These are phyloP conservation scores for Chiridota heheva DNA, from an alignment of 35 echinoderm and acorn worm genomes.

Conservation along the genomic window DNA sequence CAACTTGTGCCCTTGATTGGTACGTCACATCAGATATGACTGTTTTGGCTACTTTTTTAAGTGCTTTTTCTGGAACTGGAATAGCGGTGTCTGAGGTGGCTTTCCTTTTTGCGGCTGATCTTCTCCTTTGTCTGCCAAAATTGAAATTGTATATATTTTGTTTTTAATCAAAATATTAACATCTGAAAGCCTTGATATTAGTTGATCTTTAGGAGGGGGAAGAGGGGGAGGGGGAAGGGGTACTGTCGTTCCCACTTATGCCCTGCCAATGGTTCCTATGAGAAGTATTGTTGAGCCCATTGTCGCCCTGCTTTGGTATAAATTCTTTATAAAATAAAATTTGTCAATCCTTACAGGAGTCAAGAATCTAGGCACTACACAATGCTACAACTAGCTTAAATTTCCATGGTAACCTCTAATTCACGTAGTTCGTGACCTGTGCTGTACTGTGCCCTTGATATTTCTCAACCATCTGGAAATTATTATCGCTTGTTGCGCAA, in stretches of 20 bases:
- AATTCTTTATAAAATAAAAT: too few relatives aligned
- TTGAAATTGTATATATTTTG: neutral
- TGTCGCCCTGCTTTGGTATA: too few relatives aligned
- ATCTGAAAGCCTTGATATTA: neutral
- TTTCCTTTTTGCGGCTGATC: slow-evolving; percentile 29
- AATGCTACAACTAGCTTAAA: too few relatives aligned
- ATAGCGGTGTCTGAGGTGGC: slow-evolving; percentile 11
- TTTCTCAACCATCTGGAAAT: too few relatives aligned
- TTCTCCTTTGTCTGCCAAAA: slow-evolving; percentile 16
- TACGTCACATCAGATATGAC: slow-evolving; percentile 46
- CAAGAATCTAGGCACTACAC: too few relatives aligned
- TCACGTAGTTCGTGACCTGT: too few relatives aligned
- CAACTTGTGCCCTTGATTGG: slow-evolving; percentile 20
- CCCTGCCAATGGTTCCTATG: too few relatives aligned
- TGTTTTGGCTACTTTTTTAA: slow-evolving; percentile 38
- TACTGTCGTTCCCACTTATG: neutral
- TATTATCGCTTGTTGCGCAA: too few relatives aligned
- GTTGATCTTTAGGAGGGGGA: neutral
- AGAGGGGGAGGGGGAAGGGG: neutral
- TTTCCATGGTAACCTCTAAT: too few relatives aligned
- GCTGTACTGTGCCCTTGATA: too few relatives aligned
- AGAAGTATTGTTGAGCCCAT: too few relatives aligned
- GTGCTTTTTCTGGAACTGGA: slow-evolving; percentile 36
- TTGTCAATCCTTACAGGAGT: too few relatives aligned
- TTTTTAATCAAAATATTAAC: neutral